Percentiles rank a stretch among this genome's conserved stretches.
Conservation (phyloP, 2,797 vertebrate genomes). For the Aeoliscus strigatus region DNA sequence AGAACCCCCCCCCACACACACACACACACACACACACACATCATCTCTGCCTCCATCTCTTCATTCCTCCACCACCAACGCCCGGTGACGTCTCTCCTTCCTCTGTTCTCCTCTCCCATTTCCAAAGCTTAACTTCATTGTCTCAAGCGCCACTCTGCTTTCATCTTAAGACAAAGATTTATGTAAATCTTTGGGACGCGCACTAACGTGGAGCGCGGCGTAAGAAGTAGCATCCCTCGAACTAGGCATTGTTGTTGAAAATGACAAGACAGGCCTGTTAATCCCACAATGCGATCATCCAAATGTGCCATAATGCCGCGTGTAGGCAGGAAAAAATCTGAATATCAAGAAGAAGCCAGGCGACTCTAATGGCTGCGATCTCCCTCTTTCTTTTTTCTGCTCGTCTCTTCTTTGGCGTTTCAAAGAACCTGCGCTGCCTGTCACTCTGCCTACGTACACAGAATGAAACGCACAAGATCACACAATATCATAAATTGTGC, state of each 20-base stretch:
- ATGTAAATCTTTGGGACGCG: constrained; percentile 80
- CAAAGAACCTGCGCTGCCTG: constrained; percentile 58
- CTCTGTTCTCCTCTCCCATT: constrained; percentile 55
- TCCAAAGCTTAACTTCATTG: constrained; percentile 83
- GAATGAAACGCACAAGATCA: constrained; percentile 30
- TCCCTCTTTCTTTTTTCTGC: constrained; percentile 22
- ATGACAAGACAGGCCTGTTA: constrained; percentile 82
- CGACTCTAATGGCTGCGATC: constrained; percentile 56
- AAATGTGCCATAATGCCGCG: constrained; percentile 80
- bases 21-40: too few species aligned
- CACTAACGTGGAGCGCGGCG: constrained; percentile 76
- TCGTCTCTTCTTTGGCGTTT: constrained; percentile 13
- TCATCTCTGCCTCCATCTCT: constrained; percentile 31
- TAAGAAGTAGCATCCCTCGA: constrained; percentile 81
- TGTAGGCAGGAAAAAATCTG: constrained; percentile 76
- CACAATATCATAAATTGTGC: too few species aligned
- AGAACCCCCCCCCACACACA: too few species aligned
- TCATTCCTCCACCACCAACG: constrained; percentile 41
- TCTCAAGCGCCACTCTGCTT: constrained; percentile 75
- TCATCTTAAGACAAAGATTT: constrained; percentile 86
- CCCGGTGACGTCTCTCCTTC: constrained; percentile 49
- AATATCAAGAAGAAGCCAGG: constrained; percentile 74
- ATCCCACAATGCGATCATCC: constrained; percentile 83
- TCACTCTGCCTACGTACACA: constrained; percentile 41
- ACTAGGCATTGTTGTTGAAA: constrained; percentile 81